Evolutionary conservation across 2,113 vertebrate species (phyloP), one percentile per base, ranked within the genome.

Genomic region (Nycticorax nycticorax): DNA sequence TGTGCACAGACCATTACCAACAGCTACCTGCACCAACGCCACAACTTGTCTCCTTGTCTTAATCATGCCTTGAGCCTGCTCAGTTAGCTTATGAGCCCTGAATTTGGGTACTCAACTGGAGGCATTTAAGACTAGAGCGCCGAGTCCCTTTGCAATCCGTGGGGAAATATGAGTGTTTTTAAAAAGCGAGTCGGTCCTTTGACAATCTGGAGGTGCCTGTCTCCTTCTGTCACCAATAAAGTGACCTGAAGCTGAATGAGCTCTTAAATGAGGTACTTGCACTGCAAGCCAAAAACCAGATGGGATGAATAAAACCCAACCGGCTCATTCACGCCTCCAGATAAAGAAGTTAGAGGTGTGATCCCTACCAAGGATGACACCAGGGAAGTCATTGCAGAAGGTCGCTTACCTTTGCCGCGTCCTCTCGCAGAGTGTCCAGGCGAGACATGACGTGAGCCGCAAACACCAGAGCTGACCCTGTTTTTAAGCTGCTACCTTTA

Each of bases 321-420:
- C 1, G 4, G 10, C 33, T 75, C 26, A 24, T 76, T 62, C 14
- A 6, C 9, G 35, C 32, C 33, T 45, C 59, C 35, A 27, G 24
- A 19, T 41, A 24, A 64, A 59, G 33, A 43, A 50, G 23, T 28
- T 18, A 37, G 50, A 77, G 39, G 18, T 33, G 33, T 64, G 47
- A 33, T 59, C 39, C n/a, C 22, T 63, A 7, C 45, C 5, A 24
- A 71, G 18, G n/a, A 16, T 33, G 45, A 18, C 22, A 52, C 10
- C 33, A 48, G 6, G 24, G 26, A 21, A 35, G 14, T 18, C 9
- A 19, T 14, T 20, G n/a, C 24, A 18, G 43, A 43, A 41, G 27
- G 18, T 52, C 3, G 0, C 85, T 86, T 47, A 99, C 99, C 98
- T 99, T 99, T 12, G 99, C 98, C 10, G 98, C 97, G 48, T 98